Evolutionary conservation across 35 echinoderm and acorn worm genomes (phyloP).

Genomic region (Stichopus chloronotus): DNA sequence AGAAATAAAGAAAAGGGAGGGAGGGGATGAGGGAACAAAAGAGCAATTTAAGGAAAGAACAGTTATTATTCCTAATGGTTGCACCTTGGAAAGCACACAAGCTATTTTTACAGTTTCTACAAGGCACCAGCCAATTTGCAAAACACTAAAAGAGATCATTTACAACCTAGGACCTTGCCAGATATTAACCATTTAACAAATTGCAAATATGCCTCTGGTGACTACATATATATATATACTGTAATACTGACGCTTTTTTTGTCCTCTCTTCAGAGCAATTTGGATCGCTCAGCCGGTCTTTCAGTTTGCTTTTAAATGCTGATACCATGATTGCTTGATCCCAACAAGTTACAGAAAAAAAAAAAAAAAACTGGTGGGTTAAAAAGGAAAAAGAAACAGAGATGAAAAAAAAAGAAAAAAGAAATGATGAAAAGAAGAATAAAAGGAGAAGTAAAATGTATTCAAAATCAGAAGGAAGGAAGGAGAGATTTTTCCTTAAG

Average conservation of each 20-base stretch:
- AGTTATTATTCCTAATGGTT: slow-evolving; percentile 49
- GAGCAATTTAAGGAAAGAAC: slow-evolving; percentile 31
- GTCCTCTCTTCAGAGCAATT: neutral
- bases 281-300: neutral
- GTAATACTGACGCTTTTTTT: no score
- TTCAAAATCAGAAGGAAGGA: neutral
- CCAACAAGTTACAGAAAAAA: neutral
- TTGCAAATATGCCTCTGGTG: slow-evolving; percentile 42
- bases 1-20: neutral
- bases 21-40: no score
- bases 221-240: no score
- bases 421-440: neutral
- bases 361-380: no score
- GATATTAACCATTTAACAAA: slow-evolving; percentile 48
- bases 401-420: neutral
- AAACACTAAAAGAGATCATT: slow-evolving; percentile 18
- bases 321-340: neutral
- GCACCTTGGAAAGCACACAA: slow-evolving; percentile 30
- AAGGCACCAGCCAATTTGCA: slow-evolving; percentile 7
- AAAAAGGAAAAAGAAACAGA: neutral
- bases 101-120: slow-evolving; percentile 20
- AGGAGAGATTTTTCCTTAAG: neutral
- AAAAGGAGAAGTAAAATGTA: neutral
- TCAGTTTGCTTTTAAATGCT: slow-evolving; percentile 10
- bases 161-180: neutral